Conservation (phyloP, 2,113 vertebrate genomes). For the Circaetus gallicus region DNA sequence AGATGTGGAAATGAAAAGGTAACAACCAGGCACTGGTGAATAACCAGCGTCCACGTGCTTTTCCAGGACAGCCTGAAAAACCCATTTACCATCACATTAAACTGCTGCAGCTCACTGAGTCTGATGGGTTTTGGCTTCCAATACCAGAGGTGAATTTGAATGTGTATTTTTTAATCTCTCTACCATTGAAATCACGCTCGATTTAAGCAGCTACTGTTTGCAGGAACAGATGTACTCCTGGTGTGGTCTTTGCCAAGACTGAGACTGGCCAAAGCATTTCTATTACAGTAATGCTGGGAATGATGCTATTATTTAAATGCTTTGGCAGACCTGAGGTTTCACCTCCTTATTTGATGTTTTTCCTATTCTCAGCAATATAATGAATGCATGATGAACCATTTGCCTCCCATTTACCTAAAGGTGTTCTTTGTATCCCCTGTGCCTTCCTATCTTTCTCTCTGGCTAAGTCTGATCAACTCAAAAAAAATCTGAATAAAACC, state of each 20-base stretch:
- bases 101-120: neutral
- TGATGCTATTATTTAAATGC: neutral
- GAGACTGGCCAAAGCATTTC: neutral
- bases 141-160: neutral
- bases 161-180: neutral
- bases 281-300: neutral
- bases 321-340: neutral
- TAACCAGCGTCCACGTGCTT: neutral
- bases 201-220: neutral
- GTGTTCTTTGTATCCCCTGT: neutral
- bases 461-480: neutral
- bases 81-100: neutral
- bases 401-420: neutral
- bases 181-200: neutral
- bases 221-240: neutral
- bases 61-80: neutral
- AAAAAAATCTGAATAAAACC: neutral
- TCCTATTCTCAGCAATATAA: neutral
- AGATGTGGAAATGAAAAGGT: neutral
- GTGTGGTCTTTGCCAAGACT: neutral
- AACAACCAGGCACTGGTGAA: neutral
- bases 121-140: neutral
- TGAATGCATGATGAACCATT: neutral
- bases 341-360: neutral
- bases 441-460: neutral